phyloP scores from a whole-genome alignment of 1,140 invertebrate species.

The Hypothenemus hampei region DNA sequence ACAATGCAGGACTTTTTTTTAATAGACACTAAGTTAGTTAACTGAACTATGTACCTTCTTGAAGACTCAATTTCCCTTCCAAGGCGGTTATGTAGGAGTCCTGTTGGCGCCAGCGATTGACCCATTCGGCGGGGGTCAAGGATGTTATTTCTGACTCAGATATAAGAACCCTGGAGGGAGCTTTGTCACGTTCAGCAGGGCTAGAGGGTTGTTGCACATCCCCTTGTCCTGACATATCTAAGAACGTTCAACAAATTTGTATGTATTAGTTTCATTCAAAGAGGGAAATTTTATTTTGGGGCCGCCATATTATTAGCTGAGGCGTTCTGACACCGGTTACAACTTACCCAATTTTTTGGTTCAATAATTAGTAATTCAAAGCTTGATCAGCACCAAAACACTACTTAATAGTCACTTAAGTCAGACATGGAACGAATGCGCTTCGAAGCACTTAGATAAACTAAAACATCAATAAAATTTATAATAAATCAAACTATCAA shows the following conservation, averaged over 20 bases:
- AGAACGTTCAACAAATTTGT: conserved; percentile 1
- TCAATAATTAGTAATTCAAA: background rate
- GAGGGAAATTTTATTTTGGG: background rate
- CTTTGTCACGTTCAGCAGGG: conserved; percentile 35
- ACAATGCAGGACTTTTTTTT: conserved; percentile 14
- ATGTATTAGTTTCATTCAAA: background rate
- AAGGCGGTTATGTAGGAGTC: conserved; percentile 39
- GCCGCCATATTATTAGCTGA: conserved; percentile 10
- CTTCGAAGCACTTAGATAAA: too few relatives aligned
- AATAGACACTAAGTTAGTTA: conserved; percentile 35
- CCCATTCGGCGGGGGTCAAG: conserved; percentile 37
- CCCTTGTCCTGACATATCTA: conserved; percentile 35
- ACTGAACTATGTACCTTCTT: conserved; percentile 45
- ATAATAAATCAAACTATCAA: too few relatives aligned
- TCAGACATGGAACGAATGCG: too few relatives aligned
- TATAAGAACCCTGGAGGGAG: conserved; percentile 34
- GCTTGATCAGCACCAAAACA: conserved; percentile 6
- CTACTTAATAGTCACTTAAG: conserved; percentile 13
- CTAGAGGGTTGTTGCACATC: conserved; percentile 34
- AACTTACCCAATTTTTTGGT: conserved; percentile 5
- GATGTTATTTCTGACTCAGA: conserved; percentile 37
- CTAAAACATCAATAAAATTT: too few relatives aligned
- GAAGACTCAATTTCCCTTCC: conserved; percentile 40
- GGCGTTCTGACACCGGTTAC: conserved; percentile 7
- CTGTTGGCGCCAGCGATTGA: conserved; percentile 41